phyloP scores from a whole-genome alignment of 2,113 vertebrate genomes.

The Synchiropus splendidus region DNA sequence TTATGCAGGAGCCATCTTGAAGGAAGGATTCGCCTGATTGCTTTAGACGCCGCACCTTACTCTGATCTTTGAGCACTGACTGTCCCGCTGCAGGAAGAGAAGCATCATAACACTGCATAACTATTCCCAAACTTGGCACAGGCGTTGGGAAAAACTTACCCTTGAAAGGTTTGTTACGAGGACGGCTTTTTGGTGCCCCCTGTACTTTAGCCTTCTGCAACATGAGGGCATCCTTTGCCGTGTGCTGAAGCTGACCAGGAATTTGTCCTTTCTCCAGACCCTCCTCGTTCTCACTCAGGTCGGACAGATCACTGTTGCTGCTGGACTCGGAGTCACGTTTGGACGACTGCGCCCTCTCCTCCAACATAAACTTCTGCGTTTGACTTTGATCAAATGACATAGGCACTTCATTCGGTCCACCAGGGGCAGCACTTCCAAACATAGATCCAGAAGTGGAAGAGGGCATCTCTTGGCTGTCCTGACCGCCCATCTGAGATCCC shows the following conservation, averaged over 20 bases:
- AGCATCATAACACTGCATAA: conserved; percentile 3
- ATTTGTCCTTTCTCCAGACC: conserved; percentile 70
- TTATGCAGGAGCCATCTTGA: conserved; percentile 96
- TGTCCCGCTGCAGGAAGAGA: conserved; percentile 75
- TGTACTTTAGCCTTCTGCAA: conserved; percentile 81
- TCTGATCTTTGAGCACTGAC: conserved; percentile 91
- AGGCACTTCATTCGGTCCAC: conserved; percentile 70
- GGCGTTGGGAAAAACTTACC: conserved; percentile 58
- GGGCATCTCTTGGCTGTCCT: conserved; percentile 67
- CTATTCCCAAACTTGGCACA: background rate
- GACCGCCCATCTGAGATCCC: conserved; percentile 71
- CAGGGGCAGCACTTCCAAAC: conserved; percentile 47
- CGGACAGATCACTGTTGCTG: conserved; percentile 92
- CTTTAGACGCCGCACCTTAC: conserved; percentile 92
- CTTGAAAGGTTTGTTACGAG: conserved; percentile 90
- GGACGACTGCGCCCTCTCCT: conserved; percentile 81
- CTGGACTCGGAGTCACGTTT: conserved; percentile 92
- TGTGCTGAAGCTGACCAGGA: conserved; percentile 22
- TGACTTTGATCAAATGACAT: conserved; percentile 76
- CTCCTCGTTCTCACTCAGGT: conserved; percentile 93
- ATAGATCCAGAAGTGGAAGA: conserved; percentile 72
- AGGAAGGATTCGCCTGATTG: conserved; percentile 96
- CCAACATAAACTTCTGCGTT: conserved; percentile 85
- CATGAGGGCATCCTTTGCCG: conserved; percentile 58
- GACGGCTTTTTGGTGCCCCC: conserved; percentile 78